Evolutionary conservation across 1,140 invertebrate genomes (phyloP), one percentile per base, ranked within the genome.

Genomic region (Pogonognathellus flavescens): DNA sequence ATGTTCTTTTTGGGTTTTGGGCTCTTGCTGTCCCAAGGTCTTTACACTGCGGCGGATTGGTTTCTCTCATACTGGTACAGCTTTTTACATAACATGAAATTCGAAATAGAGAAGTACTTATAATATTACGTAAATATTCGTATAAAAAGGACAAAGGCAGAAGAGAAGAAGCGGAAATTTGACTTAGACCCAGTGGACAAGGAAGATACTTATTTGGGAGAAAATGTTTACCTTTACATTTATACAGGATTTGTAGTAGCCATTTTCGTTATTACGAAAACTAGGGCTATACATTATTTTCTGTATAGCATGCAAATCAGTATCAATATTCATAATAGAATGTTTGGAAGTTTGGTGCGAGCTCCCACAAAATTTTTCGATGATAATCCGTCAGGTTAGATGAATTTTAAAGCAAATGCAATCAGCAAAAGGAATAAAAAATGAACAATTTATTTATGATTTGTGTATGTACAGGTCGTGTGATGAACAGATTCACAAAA

Each of bases 331-430:
- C 97, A 98, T 89, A 95, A 97, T 89, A 91, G 90, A 9, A 97
- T 98, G 94, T 86, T 88, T 82, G 90, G 91, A 13, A 94, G 94
- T 76, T 93, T 98, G 1, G 93, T 97, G 31, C 92, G 94, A 8
- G 94, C 95, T 0, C 95, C 94, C 0, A 97, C 98, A 93, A 92
- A 93, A 9, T 98, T 98, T 91, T 98, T 98, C 90, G 96, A 97
- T 88, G 94, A 93, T 10, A 97, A 98, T 90, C 94, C 95, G 7
- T 93, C 94, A 80, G 90, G 90, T 85, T 41, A 20, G 11, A n/a
- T 4, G 0, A 41, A 10, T 49, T n/a, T 49, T 76, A 20, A n/a
- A n/a, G n/a, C n/a, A n/a, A n/a, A n/a, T n/a, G n/a, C n/a, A n/a
- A n/a, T n/a, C n/a, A n/a, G n/a, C n/a, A n/a, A n/a, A n/a, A n/a